Evolutionary conservation across 2,888 invertebrate species (phyloP).

Genomic region (Diadegma fenestrale): DNA sequence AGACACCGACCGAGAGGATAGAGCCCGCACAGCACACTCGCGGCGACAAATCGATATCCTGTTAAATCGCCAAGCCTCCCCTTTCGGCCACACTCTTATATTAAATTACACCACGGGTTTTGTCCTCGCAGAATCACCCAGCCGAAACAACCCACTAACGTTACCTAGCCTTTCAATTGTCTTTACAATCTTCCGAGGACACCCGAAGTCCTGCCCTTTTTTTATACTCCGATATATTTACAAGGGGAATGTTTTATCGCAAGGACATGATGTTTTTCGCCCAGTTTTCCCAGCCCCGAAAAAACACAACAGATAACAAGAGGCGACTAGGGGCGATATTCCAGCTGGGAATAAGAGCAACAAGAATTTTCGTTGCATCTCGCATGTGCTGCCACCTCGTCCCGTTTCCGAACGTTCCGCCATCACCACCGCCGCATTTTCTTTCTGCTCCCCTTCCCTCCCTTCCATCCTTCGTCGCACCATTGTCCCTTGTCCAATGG

Average conservation of each 20-base stretch:
- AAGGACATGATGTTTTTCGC: slow-evolving; percentile 76
- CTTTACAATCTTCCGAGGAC: slow-evolving; percentile 19
- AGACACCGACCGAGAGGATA: slow-evolving; percentile 60
- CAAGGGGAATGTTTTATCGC: slow-evolving; percentile 70
- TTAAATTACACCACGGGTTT: slow-evolving; percentile 76
- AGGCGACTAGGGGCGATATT: slow-evolving; percentile 75
- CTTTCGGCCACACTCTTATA: slow-evolving; percentile 69
- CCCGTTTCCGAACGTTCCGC: slow-evolving; percentile 17
- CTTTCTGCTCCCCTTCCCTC: not conserved
- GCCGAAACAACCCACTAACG: slow-evolving; percentile 5
- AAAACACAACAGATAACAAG: slow-evolving; percentile 82
- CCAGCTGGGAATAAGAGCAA: slow-evolving; percentile 81
- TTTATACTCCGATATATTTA: slow-evolving; percentile 30
- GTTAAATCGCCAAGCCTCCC: slow-evolving; percentile 81
- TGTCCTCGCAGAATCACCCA: slow-evolving; percentile 13
- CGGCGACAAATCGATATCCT: slow-evolving; percentile 82
- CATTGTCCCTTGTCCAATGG: not conserved
- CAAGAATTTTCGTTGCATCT: slow-evolving; percentile 73
- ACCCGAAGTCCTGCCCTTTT: slow-evolving; percentile 19
- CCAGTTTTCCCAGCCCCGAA: slow-evolving; percentile 75
- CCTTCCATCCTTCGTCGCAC: not conserved
- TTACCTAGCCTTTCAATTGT: not conserved
- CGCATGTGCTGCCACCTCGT: slow-evolving; percentile 70
- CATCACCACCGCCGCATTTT: not conserved
- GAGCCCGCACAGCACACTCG: slow-evolving; percentile 74